phyloP scores from a whole-genome alignment of 2,888 invertebrate genomes.

The Tanytarsus gracilentus region DNA sequence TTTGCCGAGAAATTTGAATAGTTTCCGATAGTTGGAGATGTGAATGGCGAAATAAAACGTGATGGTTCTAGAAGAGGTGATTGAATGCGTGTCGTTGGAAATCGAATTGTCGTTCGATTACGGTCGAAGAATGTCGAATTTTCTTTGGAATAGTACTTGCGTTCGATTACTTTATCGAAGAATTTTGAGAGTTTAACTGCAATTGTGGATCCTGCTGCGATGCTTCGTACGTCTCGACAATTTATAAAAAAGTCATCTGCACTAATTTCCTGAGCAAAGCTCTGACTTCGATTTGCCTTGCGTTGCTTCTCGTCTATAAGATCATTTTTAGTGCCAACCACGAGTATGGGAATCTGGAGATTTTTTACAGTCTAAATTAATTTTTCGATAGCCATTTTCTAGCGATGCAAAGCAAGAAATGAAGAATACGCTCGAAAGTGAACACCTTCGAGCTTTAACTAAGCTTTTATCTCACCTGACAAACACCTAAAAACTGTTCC shows the following conservation, averaged over 20 bases:
- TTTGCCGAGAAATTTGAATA: constrained; percentile 16
- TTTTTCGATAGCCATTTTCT: background rate
- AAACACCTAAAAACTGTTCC: constrained; percentile 75
- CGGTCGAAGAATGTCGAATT: constrained; percentile 32
- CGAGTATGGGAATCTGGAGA: constrained; percentile 78
- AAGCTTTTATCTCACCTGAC: constrained; percentile 47
- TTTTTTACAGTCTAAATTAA: constrained; percentile 29
- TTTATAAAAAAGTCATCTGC: constrained; percentile 89
- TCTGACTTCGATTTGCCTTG: constrained; percentile 48
- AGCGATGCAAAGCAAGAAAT: constrained; percentile 3
- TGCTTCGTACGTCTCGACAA: constrained; percentile 60
- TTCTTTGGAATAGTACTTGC: constrained; percentile 37
- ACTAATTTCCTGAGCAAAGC: constrained; percentile 78
- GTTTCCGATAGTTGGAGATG: constrained; percentile 21
- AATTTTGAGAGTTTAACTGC: constrained; percentile 88
- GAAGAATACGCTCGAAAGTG: background rate
- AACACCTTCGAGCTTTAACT: no score
- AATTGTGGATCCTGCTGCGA: constrained; percentile 91
- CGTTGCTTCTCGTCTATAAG: constrained; percentile 67
- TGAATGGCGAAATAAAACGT: constrained; percentile 13
- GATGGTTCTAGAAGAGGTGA: background rate
- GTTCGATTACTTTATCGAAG: constrained; percentile 69
- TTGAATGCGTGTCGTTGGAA: no score
- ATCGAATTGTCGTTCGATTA: no score
- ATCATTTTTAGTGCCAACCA: constrained; percentile 90